Base-by-base conservation (phyloP, 2,113 vertebrate genomes). In the Tragelaphus buxtoni region DNA sequence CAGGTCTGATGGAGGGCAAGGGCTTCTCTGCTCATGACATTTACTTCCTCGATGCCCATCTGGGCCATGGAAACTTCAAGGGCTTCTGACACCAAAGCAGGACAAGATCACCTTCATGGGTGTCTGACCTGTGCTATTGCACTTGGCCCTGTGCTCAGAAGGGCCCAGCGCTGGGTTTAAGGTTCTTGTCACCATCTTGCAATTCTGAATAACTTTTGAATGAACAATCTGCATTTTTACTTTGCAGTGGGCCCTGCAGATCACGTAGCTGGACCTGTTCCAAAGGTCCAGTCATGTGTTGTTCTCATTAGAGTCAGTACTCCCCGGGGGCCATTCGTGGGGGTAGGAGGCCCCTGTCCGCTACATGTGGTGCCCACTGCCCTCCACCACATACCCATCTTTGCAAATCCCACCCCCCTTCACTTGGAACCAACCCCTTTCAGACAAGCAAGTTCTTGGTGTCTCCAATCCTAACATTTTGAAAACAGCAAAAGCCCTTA, bases 181-280 rank as follows among this genome's bases (percentile, higher is more conserved):
- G 5, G n/a, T 45, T 79, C n/a, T 76, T 61, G 65, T 18, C 26
- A 47, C 58, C 7, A 1, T 32, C 60, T 53, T 79, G 24, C 72
- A 58, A 61, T 90, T 14, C 88, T 35, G 20, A 85, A 69, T 45
- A 39, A 4, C 39, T 83, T 91, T 72, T 87, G 11, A 96, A 18
- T 9, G 24, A 49, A 14, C 10, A 28, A 14, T 16, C 6, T n/a
- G 24, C 12, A 6, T 81, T 93, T 76, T 74, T 35, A 20, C 69
- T 51, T 30, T 12, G 49, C 10, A 22, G 17, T 3, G 17, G 35
- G 35, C 35, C 55, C 17, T 32, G 26, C 8, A 32, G 47, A 65
- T 39, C 58, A 13, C 16, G 6, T 17, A 82, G 47, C 26, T 26
- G 26, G 30, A 39, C 28, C 45, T 39, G 28, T 42, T 32, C 11